phyloP scores from a whole-genome alignment of 2,888 invertebrate species.

The Tuberolachnus salignus region DNA sequence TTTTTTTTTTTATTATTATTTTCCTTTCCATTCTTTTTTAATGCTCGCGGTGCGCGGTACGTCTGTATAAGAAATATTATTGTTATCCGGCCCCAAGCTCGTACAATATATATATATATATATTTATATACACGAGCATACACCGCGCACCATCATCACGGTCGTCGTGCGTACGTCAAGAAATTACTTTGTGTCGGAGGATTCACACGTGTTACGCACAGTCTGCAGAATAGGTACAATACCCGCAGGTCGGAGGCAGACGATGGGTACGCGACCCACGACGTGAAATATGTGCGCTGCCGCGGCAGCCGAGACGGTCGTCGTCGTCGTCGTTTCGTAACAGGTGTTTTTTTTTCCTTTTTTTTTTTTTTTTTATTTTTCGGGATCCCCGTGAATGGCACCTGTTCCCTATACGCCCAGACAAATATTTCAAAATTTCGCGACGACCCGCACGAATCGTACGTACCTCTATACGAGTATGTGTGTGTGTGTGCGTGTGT shows the following conservation, averaged over 20 bases:
- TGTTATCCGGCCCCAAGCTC: constrained; percentile 49
- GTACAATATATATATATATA: neutral
- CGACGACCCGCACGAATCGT: constrained; percentile 10
- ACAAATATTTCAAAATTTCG: constrained; percentile 47
- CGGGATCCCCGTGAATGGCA: constrained; percentile 50
- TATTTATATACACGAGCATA: too few relatives aligned
- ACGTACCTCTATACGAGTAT: neutral
- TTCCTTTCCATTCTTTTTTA: neutral
- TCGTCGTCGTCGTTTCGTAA: neutral
- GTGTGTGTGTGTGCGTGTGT: too few relatives aligned
- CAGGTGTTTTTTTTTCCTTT: constrained; percentile 43
- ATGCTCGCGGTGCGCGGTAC: constrained; percentile 42
- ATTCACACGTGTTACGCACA: constrained; percentile 55
- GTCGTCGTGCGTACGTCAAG: neutral
- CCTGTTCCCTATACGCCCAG: constrained; percentile 38
- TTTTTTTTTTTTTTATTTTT: constrained; percentile 9
- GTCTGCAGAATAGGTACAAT: constrained; percentile 49
- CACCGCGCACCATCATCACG: neutral
- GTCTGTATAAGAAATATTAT: neutral
- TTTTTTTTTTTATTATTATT: constrained; percentile 16
- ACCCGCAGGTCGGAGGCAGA: constrained; percentile 46
- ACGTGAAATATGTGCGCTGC: constrained; percentile 49
- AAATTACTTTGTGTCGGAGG: constrained; percentile 50
- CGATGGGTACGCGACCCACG: constrained; percentile 47
- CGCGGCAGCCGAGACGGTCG: constrained; percentile 32